A percentile compares a stretch with the other conserved stretches of the same genome.
phyloP scores from a whole-genome alignment of 1,140 invertebrate genomes.

The Drosophila nigromelanica region DNA sequence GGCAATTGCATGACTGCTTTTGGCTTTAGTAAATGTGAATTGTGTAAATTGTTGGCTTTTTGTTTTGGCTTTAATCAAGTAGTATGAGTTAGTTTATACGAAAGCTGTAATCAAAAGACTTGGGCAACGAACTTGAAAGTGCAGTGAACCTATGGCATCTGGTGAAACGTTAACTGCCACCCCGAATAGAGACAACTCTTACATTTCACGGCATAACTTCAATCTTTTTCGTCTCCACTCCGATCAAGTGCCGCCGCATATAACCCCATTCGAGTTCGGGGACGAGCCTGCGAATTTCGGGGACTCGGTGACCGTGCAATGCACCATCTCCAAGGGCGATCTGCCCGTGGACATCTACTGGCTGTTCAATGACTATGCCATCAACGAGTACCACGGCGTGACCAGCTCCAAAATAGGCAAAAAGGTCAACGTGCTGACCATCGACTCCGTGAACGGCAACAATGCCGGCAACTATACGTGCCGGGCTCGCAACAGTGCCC shows the following conservation, averaged over 20 bases:
- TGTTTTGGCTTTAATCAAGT: slow-evolving; percentile 45
- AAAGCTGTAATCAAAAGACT: slow-evolving; percentile 1
- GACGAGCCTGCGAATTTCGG: slow-evolving; percentile 89
- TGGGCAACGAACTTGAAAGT: slow-evolving; percentile 4
- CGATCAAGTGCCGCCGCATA: slow-evolving; percentile 86
- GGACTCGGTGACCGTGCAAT: slow-evolving; percentile 88
- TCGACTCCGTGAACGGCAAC: slow-evolving; percentile 89
- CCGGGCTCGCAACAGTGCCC: slow-evolving; percentile 90
- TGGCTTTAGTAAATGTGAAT: slow-evolving; percentile 19
- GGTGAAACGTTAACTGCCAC: neutral
- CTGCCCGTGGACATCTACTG: slow-evolving; percentile 88
- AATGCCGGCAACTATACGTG: slow-evolving; percentile 92
- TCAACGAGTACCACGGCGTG: slow-evolving; percentile 88
- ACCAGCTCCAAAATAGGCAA: slow-evolving; percentile 89
- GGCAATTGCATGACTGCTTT: slow-evolving; percentile 61
- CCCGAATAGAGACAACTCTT: neutral
- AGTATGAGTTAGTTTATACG: neutral
- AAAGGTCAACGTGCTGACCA: slow-evolving; percentile 90
- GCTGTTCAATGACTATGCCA: slow-evolving; percentile 87
- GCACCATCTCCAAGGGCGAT: slow-evolving; percentile 89
- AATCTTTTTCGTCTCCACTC: neutral
- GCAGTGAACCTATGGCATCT: neutral
- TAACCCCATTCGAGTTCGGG: slow-evolving; percentile 88
- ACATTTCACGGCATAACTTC: neutral
- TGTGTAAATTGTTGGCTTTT: slow-evolving; percentile 30